Evolutionary conservation across 1,140 invertebrate species (phyloP).

Genomic region (Gonatopus flavifemur): DNA sequence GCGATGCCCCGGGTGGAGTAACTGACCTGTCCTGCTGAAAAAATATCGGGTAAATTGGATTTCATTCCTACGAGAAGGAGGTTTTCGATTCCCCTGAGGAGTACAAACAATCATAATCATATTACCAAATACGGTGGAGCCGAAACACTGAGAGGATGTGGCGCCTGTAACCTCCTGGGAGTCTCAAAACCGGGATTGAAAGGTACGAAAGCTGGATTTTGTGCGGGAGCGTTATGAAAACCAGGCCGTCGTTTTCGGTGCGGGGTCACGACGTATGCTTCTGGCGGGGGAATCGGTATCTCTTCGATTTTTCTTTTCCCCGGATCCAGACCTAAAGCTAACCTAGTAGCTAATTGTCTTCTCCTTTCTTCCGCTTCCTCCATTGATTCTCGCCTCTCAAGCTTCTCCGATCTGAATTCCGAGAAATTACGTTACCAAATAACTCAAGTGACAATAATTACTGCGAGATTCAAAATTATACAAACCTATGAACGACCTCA

Average conservation of each 20-base stretch:
- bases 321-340: constrained; percentile 50
- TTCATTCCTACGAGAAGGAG: too few species aligned
- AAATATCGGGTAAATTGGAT: too few species aligned
- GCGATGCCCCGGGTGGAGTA: constrained; percentile 63
- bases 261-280: constrained; percentile 77
- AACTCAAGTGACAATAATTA: too few species aligned
- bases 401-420: constrained; percentile 32
- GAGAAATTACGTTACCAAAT: background rate
- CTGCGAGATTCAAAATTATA: too few species aligned
- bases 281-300: constrained; percentile 53
- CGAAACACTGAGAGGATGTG: constrained; percentile 69
- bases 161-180: constrained; percentile 56
- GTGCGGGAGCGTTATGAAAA: constrained; percentile 81
- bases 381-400: constrained; percentile 53
- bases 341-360: constrained; percentile 47
- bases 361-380: constrained; percentile 56
- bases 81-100: too few species aligned
- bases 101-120: constrained; percentile 6
- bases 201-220: constrained; percentile 82
- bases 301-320: constrained; percentile 55
- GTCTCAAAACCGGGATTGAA: constrained; percentile 62
- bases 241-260: constrained; percentile 80
- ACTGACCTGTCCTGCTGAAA: constrained; percentile 56
- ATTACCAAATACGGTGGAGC: constrained; percentile 69
- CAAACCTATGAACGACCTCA: constrained; percentile 47